A percentile compares a stretch with the other conserved stretches of the same genome.
Conservation (phyloP, 2,888 invertebrate genomes). For the Odontocerum albicorne region DNA sequence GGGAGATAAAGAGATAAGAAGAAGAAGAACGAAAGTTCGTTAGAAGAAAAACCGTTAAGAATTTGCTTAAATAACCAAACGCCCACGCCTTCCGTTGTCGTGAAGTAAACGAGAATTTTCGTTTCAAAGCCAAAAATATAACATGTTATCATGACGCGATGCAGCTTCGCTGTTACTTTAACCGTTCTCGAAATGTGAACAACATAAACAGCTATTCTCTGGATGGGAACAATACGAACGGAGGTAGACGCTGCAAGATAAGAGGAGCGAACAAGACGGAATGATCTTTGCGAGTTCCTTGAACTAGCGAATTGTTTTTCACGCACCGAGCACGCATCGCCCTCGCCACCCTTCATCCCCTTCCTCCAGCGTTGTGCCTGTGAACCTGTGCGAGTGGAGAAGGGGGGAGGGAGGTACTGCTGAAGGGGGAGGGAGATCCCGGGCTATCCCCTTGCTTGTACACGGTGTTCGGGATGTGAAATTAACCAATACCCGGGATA, state of each 20-base stretch:
- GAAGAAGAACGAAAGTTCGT: no score
- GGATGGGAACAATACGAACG: not conserved
- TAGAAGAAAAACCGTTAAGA: no score
- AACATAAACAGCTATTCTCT: not conserved
- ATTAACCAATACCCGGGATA: not conserved
- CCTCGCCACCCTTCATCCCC: not conserved
- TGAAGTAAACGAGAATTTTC: no score
- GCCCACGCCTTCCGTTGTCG: no score
- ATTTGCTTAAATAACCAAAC: no score
- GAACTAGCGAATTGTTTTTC: slow-evolving; percentile 4
- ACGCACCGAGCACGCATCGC: slow-evolving; percentile 25
- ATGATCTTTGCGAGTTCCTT: slow-evolving; percentile 10
- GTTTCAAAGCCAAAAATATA: no score
- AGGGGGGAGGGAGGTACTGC: not conserved
- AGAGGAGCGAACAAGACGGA: no score
- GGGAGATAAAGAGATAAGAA: no score
- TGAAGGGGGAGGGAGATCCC: slow-evolving; percentile 10
- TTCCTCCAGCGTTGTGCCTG: not conserved
- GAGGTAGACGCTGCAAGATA: not conserved
- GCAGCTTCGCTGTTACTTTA: no score
- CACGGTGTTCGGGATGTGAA: slow-evolving; percentile 10
- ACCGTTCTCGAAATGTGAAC: not conserved
- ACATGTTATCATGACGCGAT: no score
- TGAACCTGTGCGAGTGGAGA: not conserved
- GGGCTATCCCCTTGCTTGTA: slow-evolving; percentile 22